Percentiles rank a stretch among this genome's conserved stretches.
Evolutionary conservation across 1,140 invertebrate genomes (phyloP).

Genomic region (Hypothenemus hampei): DNA sequence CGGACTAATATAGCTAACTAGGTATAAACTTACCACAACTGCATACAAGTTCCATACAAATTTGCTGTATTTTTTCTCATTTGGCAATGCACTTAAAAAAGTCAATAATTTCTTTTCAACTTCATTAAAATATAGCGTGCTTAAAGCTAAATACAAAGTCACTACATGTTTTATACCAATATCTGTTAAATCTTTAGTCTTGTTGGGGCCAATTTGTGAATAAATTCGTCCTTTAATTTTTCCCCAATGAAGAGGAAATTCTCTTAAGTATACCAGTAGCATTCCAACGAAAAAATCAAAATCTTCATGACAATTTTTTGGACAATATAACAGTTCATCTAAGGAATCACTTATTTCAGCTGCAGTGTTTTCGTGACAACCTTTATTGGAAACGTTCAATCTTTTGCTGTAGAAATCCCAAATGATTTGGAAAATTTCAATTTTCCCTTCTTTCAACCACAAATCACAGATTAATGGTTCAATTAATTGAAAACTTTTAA

Average conservation of each 20-base stretch:
- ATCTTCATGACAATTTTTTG: constrained; percentile 31
- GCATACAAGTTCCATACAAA: constrained; percentile 36
- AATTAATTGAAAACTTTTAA: constrained; percentile 31
- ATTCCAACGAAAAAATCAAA: constrained; percentile 38
- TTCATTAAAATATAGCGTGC: constrained; percentile 35
- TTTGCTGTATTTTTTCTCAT: constrained; percentile 27
- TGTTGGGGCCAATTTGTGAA: constrained; percentile 39
- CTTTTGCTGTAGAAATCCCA: constrained; percentile 41
- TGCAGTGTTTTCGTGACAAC: constrained; percentile 5
- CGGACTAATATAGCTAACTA: too few species aligned
- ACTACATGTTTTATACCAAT: constrained; percentile 35
- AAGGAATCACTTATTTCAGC: constrained; percentile 27
- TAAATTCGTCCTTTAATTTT: constrained; percentile 42
- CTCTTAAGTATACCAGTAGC: constrained; percentile 32
- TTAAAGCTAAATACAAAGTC: constrained; percentile 35
- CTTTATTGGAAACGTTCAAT: constrained; percentile 32
- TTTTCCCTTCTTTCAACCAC: constrained; percentile 34
- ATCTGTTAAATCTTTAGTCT: constrained; percentile 36
- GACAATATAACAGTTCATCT: constrained; percentile 22
- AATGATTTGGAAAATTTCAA: constrained; percentile 34
- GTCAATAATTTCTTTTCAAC: constrained; percentile 33
- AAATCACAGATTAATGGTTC: constrained; percentile 31
- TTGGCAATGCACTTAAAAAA: constrained; percentile 33
- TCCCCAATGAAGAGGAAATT: constrained; percentile 39
- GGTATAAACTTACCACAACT: constrained; percentile 37